phyloP scores from a whole-genome alignment of 2,888 invertebrate species.

The Archaeoteleia sp. region DNA sequence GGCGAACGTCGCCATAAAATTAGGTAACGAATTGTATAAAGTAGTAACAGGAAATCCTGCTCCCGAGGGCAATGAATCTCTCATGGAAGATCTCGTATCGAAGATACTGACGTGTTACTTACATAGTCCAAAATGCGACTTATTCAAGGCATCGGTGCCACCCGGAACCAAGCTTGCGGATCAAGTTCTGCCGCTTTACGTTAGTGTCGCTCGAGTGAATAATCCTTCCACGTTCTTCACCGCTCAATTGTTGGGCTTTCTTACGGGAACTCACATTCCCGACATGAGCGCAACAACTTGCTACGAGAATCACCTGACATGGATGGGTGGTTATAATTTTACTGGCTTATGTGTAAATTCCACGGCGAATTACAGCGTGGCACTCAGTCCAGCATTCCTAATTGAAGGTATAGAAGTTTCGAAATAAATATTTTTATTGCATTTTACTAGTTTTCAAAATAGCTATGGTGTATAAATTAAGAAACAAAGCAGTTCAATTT shows the following conservation, averaged over 20 bases:
- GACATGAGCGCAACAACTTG: conserved; percentile 75
- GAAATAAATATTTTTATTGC: conserved; percentile 4
- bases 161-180: conserved; percentile 75
- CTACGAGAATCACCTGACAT: conserved; percentile 73
- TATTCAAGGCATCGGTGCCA: conserved; percentile 79
- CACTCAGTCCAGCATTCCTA: conserved; percentile 89
- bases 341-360: conserved; percentile 84
- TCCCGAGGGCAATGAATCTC: conserved; percentile 25
- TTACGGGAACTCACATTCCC: conserved; percentile 77
- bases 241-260: conserved; percentile 79
- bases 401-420: conserved; percentile 77
- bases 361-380: conserved; percentile 84
- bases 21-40: conserved; percentile 81
- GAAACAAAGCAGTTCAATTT: no score
- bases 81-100: conserved; percentile 54
- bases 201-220: conserved; percentile 78
- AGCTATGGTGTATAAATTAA: no score
- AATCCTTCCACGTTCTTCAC: conserved; percentile 78
- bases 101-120: conserved; percentile 88
- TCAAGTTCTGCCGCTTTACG: conserved; percentile 77
- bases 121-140: conserved; percentile 81
- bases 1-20: conserved; percentile 79
- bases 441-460: no score
- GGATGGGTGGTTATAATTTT: conserved; percentile 81
- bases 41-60: conserved; percentile 76